Evolutionary conservation across 2,113 vertebrate species (phyloP), one percentile per base, ranked within the genome.

Genomic region (Pterocles orientalis): DNA sequence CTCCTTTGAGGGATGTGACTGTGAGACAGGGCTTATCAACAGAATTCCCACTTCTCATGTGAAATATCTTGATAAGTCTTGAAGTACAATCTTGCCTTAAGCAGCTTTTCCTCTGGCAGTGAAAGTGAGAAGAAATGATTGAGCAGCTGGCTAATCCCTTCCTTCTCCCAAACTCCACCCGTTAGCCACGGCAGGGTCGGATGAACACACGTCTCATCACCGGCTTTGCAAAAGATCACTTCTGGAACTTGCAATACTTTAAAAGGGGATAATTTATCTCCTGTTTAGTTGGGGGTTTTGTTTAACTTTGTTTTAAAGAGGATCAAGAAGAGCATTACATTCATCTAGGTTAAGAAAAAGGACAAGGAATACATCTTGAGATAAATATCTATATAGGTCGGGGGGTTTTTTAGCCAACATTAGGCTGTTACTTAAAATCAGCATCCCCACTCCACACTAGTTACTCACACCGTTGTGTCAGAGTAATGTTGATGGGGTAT

Each of bases 71-170:
- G 93, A 19, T 90, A 83, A 86, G 62, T 77, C 88, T 60, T 92
- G 75, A 95, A 94, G 93, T 34, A 73, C 66, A 86, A 50, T 70
- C 87, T 83, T 88, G 84, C 88, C 88, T 45, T 82, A 92, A 94
- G 92, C 89, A 96, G 93, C 90, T 96, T 93, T 93, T 82, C 62
- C 76, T 94, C 51, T 73, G 95, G 93, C 93, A 93, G 93, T 45
- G 23, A 1, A 33, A 45, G 86, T 10, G 89, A 95, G 93, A 53
- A 89, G 81, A 60, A 79, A 87, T 25, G 93, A 91, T 2, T 21
- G 91, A 91, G 88, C 93, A 79, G 77, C 14, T 24, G 48, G 82
- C 68, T 86, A 90, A 92, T 94, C 93, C 81, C 88, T 90, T 36
- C 85, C 87, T 50, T 23, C 85, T 62, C 45, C 94, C 54, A 25